A percentile compares a stretch with the other conserved stretches of the same genome.
These are phyloP conservation scores for Adelphocoris suturalis DNA, from an alignment of 2,888 invertebrate species.

Conservation along the genomic window DNA sequence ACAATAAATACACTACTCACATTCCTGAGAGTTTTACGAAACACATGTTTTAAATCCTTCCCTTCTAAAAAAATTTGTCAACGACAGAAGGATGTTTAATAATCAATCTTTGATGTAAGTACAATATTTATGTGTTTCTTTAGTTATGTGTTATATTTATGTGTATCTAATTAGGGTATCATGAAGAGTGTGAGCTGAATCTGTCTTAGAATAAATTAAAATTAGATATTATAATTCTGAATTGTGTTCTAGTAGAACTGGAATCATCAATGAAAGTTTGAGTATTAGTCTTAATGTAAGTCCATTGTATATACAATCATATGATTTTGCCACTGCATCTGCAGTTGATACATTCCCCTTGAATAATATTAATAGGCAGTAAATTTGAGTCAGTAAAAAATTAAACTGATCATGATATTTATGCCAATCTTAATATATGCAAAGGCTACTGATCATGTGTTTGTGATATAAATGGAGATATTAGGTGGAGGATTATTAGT, in stretches of 20 bases:
- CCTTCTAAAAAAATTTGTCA: not conserved
- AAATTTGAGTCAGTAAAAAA: too few species aligned
- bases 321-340: not conserved
- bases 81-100: not conserved
- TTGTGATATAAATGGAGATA: too few species aligned
- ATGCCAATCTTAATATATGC: too few species aligned
- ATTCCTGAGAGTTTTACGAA: not conserved
- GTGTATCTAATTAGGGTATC: not conserved
- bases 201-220: not conserved
- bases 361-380: too few species aligned
- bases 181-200: not conserved
- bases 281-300: not conserved
- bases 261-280: not conserved
- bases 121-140: too few species aligned
- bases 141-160: too few species aligned
- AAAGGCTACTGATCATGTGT: too few species aligned
- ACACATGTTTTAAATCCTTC: not conserved
- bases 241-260: not conserved
- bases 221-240: not conserved
- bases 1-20: not conserved
- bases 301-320: too few species aligned
- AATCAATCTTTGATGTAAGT: not conserved
- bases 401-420: not conserved
- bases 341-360: not conserved
- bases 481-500: too few species aligned